A percentile compares a stretch with the other conserved stretches of the same genome.
Conservation (phyloP, 2,113 vertebrate genomes). For the Nibea albiflora region DNA sequence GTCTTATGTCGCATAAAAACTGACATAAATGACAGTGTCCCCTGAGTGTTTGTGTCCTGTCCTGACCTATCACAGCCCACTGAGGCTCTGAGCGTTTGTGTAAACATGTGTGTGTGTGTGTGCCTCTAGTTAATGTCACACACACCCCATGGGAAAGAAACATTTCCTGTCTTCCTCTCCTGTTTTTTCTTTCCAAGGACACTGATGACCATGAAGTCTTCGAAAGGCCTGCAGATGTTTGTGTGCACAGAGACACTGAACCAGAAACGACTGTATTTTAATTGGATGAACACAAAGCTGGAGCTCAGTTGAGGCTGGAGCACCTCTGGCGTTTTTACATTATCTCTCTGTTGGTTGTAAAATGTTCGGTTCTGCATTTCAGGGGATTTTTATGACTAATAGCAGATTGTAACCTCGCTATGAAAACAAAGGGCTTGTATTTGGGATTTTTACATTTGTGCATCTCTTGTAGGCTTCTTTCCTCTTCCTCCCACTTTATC, state of each 20-base stretch:
- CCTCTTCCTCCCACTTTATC: constrained; percentile 14
- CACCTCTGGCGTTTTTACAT: constrained; percentile 9
- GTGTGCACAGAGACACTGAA: constrained; percentile 19
- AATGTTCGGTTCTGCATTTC: neutral
- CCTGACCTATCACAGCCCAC: constrained; percentile 27
- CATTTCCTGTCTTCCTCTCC: constrained; percentile 61
- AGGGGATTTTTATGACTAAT: neutral
- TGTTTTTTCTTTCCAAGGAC: constrained; percentile 14
- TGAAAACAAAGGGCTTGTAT: neutral
- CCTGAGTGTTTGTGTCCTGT: constrained; percentile 9
- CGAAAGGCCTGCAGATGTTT: constrained; percentile 43
- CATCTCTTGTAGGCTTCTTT: neutral
- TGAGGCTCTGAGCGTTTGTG: constrained; percentile 25
- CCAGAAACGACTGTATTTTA: constrained; percentile 26
- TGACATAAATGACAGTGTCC: constrained; percentile 23
- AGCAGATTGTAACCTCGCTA: neutral
- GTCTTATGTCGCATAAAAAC: constrained; percentile 21
- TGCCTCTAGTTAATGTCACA: constrained; percentile 67
- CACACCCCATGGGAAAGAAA: constrained; percentile 43
- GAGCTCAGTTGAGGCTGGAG: constrained; percentile 15
- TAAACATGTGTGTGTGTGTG: constrained; percentile 48
- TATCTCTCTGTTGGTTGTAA: neutral
- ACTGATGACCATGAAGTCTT: constrained; percentile 24
- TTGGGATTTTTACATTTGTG: neutral
- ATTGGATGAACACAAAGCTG: constrained; percentile 16